phyloP scores from a whole-genome alignment of 92 coral and sea anemone species.

The Nematostella vectensis region DNA sequence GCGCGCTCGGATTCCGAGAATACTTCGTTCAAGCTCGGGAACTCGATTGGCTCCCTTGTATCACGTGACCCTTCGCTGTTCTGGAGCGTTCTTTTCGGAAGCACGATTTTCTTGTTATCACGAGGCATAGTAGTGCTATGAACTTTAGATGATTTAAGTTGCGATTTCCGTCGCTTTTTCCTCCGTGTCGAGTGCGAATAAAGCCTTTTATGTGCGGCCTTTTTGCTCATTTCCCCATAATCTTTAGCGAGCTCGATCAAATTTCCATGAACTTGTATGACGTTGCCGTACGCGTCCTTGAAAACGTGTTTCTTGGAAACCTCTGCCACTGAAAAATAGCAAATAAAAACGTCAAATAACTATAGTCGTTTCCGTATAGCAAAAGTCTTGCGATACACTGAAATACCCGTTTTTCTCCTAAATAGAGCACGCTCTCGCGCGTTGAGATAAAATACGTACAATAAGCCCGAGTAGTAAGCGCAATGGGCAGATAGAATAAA shows the following conservation, averaged over 20 bases:
- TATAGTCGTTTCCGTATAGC: too few relatives aligned
- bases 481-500: too few relatives aligned
- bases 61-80: not conserved
- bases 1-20: constrained; percentile 3
- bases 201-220: not conserved
- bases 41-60: not conserved
- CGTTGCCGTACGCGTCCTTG: constrained; percentile 10
- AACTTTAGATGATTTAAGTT: not conserved
- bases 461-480: too few relatives aligned
- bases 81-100: not conserved
- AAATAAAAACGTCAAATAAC: not conserved
- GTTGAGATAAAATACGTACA: too few relatives aligned
- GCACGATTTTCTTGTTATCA: not conserved
- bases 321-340: not conserved
- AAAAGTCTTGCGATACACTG: too few relatives aligned
- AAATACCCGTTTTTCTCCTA: too few relatives aligned
- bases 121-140: not conserved
- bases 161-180: not conserved
- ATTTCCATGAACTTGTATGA: constrained; percentile 10
- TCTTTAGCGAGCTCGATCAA: constrained; percentile 8
- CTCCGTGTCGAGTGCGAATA: not conserved
- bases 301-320: constrained; percentile 1
- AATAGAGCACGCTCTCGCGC: too few relatives aligned
- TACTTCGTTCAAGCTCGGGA: constrained; percentile 1
- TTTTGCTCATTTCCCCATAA: constrained; percentile 2